Base-by-base conservation (phyloP, 2,888 invertebrate genomes). In the Latheticus oryzae region DNA sequence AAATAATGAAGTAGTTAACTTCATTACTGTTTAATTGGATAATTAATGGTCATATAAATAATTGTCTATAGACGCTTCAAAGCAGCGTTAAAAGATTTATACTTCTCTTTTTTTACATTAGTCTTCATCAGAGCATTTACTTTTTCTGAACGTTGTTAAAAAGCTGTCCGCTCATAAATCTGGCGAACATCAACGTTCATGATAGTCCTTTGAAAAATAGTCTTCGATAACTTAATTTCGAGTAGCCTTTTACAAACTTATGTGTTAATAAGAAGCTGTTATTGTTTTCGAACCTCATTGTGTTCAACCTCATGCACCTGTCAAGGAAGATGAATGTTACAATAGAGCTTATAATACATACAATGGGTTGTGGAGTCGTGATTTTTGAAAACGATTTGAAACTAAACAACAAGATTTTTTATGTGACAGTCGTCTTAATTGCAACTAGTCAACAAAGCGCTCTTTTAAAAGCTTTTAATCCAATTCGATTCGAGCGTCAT, bases 401-500 rank as follows among this genome's bases (percentile, higher is more conserved):
- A n/a, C n/a, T n/a, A n/a, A n/a, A n/a, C n/a, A n/a, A n/a, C n/a
- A n/a, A n/a, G n/a, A n/a, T n/a, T n/a, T n/a, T n/a, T n/a, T n/a
- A n/a, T n/a, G n/a, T n/a, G n/a, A n/a, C n/a, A n/a, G n/a, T n/a
- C n/a, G n/a, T n/a, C n/a, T n/a, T n/a, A n/a, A n/a, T n/a, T n/a
- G n/a, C n/a, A n/a, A n/a, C n/a, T n/a, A n/a, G n/a, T n/a, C n/a
- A n/a, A n/a, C n/a, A n/a, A n/a, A n/a, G n/a, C n/a, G n/a, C n/a
- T 21, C n/a, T n/a, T n/a, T n/a, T n/a, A n/a, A 23, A 13, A 40
- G 40, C 30, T 51, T 11, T 51, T 51, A 43, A 52, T 43, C 52
- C 43, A 52, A 24, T 52, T 52, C 19, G 42, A 50, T 12, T 50
- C n/a, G 35, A 13, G 37, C 26, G 37, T 37, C 9, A 37, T 50